A percentile compares a stretch with the other conserved stretches of the same genome.
These are phyloP conservation scores for Itoplectis maculator DNA, from an alignment of 2,888 invertebrate species.

Conservation along the genomic window DNA sequence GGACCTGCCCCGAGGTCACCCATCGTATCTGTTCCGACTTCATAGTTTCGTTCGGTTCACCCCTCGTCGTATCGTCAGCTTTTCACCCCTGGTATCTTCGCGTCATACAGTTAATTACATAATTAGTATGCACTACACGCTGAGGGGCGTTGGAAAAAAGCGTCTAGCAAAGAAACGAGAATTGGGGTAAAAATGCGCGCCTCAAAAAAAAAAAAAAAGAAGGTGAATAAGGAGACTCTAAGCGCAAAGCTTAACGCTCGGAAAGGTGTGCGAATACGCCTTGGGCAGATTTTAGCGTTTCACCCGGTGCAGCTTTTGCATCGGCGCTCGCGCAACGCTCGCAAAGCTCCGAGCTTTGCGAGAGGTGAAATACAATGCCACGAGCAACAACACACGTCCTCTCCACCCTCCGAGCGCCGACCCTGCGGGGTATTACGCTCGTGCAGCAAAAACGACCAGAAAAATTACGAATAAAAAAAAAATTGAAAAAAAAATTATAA, in stretches of 20 bases:
- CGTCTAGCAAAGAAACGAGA: neutral
- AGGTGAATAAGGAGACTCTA: slow-evolving; percentile 12
- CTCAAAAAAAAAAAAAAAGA: slow-evolving; percentile 27
- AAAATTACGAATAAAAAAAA: slow-evolving; percentile 33
- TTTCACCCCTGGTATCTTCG: slow-evolving; percentile 4
- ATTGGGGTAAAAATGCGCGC: slow-evolving; percentile 6
- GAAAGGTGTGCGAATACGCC: slow-evolving; percentile 60
- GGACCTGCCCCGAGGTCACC: neutral
- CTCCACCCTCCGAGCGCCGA: neutral
- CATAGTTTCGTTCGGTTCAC: slow-evolving; percentile 26
- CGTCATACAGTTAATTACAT: slow-evolving; percentile 27
- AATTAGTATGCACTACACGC: slow-evolving; percentile 45
- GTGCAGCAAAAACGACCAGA: slow-evolving; percentile 33
- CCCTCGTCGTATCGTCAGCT: neutral
- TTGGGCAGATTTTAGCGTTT: slow-evolving; percentile 53
- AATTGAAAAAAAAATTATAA: slow-evolving; percentile 14
- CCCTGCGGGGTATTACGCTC: slow-evolving; percentile 27
- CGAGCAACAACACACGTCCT: slow-evolving; percentile 43
- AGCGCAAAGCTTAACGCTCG: slow-evolving; percentile 23
- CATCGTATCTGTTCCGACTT: neutral
- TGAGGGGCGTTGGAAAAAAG: neutral
- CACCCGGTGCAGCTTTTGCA: slow-evolving; percentile 51
- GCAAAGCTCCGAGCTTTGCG: slow-evolving; percentile 58
- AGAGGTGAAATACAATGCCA: slow-evolving; percentile 61
- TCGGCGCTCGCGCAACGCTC: slow-evolving; percentile 37